phyloP scores from a whole-genome alignment of 2,888 invertebrate species.

The Proisotoma minuta region DNA sequence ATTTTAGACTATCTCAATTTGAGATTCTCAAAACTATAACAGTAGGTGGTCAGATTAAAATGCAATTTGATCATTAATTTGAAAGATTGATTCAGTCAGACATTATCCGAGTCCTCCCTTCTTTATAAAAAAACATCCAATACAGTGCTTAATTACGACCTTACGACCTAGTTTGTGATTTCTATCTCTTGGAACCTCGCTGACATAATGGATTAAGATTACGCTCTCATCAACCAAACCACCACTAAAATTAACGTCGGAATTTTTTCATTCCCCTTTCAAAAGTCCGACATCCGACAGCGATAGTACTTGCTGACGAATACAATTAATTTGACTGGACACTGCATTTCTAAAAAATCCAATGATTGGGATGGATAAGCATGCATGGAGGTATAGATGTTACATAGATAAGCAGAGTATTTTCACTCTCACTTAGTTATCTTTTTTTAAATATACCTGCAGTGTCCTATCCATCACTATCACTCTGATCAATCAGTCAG shows the following conservation, averaged over 20 bases:
- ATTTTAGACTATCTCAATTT: no score
- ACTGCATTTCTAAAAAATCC: no score
- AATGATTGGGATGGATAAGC: not conserved
- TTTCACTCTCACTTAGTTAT: no score
- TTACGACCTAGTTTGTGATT: not conserved
- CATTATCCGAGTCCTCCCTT: not conserved
- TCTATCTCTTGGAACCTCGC: not conserved
- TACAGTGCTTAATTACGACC: not conserved
- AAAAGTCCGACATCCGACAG: not conserved
- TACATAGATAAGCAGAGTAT: no score
- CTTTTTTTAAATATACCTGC: no score
- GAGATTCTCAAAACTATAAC: no score
- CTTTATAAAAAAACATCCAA: not conserved
- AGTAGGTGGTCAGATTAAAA: constrained; percentile 4
- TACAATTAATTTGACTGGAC: not conserved
- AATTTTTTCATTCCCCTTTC: not conserved
- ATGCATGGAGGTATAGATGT: no score
- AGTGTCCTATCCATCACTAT: not conserved
- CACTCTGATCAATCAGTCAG: not conserved
- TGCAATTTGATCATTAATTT: no score
- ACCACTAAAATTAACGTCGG: not conserved
- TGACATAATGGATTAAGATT: not conserved
- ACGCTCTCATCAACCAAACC: not conserved
- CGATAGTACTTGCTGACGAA: not conserved
- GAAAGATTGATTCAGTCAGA: not conserved